Base-by-base conservation (phyloP, 1,140 invertebrate species). In the Cydia pomonella region DNA sequence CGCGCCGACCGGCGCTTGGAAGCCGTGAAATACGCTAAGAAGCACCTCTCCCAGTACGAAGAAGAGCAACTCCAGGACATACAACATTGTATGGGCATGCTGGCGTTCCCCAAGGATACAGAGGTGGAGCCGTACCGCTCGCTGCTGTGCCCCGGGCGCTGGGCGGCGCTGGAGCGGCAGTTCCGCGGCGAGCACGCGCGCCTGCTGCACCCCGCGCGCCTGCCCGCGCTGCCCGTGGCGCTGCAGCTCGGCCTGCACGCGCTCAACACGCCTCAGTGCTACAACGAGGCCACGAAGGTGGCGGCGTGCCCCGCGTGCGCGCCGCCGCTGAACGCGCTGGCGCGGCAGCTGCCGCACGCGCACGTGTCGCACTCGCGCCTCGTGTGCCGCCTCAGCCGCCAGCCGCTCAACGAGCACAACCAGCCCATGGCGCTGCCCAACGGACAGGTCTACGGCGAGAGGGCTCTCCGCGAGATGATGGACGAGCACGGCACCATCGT, bases 301-400 rank as follows among this genome's bases (percentile, higher is more conserved):
- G 94, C 97, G 3, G 96, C 97, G 84, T 99, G 99, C 93, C 98
- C 99, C 1, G 98, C 99, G 38, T 99, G 99, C 93, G 95, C 97
- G 84, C 95, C 96, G 77, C 96, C 97, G 81, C 94, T 99, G 33
- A 98, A 98, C 91, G 94, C 96, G 77, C 95, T 99, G 74, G 98
- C 98, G 13, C 94, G 95, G 72, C 94, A 95, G 73, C 93, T 99
- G 82, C 99, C 99, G 53, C 99, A 97, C 93, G 98, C 98, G 63
- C 99, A 99, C 94, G 99, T 98, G 91, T 97, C 98, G 25, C 98
- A 99, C 90, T 98, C 98, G 76, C 95, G 97, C 59, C 94, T 99
- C 3, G 97, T 99, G 79, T 99, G 98, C 87, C 95, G 96, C 80
- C 97, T 99, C 77, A 98, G 97, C 72, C 97, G 98, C 6, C 94